Base-by-base conservation (phyloP, 2,797 vertebrate genomes). In the Xiphorhynchus erythropygius region DNA sequence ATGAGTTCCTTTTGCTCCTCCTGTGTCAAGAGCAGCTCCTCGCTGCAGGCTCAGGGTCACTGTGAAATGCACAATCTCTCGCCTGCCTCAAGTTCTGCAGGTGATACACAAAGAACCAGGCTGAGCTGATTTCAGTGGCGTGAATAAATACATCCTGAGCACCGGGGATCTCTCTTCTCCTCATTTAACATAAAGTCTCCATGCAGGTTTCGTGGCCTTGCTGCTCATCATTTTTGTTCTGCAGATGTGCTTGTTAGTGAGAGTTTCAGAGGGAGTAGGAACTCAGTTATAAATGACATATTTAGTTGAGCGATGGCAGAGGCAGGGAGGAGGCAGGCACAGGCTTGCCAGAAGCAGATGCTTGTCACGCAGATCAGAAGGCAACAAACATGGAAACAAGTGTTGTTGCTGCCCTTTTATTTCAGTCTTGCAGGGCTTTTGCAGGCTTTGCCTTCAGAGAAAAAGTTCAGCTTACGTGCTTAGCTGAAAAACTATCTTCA, bases 81-180 rank as follows among this genome's bases (percentile, higher is more conserved):
- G 8, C 69, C 71, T 86, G 84, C 90, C 73, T 91, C 39, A 76
- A n/a, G 39, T 88, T 91, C 50, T 67, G 69, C 65, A 73, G 74
- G 55, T 70, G 82, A 79, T 41, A 65, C 67, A 89, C 55, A 79
- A 84, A 93, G 69, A 82, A 56, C 53, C 46, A 64, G 28, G 41
- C 53, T 90, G 81, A 83, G 80, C 70, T 30, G 63, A 92, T 92
- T 67, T 75, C 69, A 75, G 82, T 18, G 41, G 62, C 44, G 56
- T 30, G 80, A 95, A 91, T 94, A 91, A 84, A 96, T 59, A 62
- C 67, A 86, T 14, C 22, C 32, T 79, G 87, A 81, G 76, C 80
- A 84, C 65, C 2, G 3, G 73, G 55, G 27, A 71, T 56, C 42
- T 80, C 69, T 46, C 9, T 75, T 75, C 87, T 91, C 69, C 69